phyloP scores from a whole-genome alignment of 2,113 vertebrate genomes.

The Zapornia atra region DNA sequence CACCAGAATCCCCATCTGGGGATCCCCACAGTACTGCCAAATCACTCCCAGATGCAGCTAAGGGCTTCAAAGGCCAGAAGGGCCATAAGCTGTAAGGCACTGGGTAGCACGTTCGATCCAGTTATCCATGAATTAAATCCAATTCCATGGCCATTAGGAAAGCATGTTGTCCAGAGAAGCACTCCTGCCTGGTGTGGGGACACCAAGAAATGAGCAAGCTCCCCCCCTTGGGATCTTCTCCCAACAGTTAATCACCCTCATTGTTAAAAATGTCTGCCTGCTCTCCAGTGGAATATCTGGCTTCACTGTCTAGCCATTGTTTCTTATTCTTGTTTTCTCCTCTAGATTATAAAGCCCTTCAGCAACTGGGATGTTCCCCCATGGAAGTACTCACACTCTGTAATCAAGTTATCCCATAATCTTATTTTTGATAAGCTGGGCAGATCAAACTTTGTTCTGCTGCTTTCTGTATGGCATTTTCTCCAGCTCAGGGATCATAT shows the following conservation, averaged over 20 bases:
- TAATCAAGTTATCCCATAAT: constrained; percentile 42
- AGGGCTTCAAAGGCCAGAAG: neutral
- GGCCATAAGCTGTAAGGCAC: neutral
- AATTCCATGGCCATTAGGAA: neutral
- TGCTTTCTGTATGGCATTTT: constrained; percentile 31
- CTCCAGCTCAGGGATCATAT: constrained; percentile 34
- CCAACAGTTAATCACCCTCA: constrained; percentile 50
- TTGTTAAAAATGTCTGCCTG: constrained; percentile 47
- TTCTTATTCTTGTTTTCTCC: constrained; percentile 54
- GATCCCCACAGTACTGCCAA: neutral
- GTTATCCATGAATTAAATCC: neutral
- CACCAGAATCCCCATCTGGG: neutral
- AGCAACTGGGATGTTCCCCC: constrained; percentile 60
- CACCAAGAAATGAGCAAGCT: neutral
- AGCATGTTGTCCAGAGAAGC: neutral
- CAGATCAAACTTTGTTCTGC: neutral
- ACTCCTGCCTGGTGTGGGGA: neutral
- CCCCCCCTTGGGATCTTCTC: constrained; percentile 38
- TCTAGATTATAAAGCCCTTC: constrained; percentile 66
- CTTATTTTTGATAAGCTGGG: constrained; percentile 46
- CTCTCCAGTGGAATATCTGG: constrained; percentile 55
- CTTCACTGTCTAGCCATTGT: constrained; percentile 62
- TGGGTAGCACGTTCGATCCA: neutral
- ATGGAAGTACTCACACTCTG: constrained; percentile 34
- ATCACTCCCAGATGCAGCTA: neutral